Evolutionary conservation across 2,113 vertebrate genomes (phyloP).

Genomic region (Athene noctua): DNA sequence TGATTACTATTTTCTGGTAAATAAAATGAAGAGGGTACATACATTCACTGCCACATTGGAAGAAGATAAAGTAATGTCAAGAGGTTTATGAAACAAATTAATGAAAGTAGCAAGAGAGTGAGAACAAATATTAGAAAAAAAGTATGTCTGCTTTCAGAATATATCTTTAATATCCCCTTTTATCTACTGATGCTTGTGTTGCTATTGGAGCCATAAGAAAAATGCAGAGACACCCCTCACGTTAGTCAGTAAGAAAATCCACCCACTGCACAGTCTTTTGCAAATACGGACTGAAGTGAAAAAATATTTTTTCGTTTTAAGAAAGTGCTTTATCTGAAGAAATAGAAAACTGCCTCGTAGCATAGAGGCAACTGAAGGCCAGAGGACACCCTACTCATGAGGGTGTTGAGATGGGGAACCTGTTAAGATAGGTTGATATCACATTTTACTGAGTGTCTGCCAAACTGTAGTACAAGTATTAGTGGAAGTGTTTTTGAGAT

Average conservation of each 20-base stretch:
- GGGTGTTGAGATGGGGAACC: not conserved
- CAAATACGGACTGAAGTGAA: not conserved
- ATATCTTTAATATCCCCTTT: not conserved
- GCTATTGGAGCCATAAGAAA: not conserved
- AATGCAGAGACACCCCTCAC: not conserved
- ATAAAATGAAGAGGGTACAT: conserved; percentile 1
- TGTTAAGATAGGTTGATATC: not conserved
- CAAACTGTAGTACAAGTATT: not conserved
- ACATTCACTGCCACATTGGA: not conserved
- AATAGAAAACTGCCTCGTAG: not conserved
- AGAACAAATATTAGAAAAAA: conserved; percentile 1
- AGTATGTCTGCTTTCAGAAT: not conserved
- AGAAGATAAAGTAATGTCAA: not conserved
- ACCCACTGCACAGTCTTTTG: not conserved
- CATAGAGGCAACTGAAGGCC: not conserved
- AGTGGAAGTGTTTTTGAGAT: not conserved
- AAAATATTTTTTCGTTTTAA: not conserved
- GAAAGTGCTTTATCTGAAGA: not conserved
- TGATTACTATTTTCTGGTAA: conserved; percentile 46
- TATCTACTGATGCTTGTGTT: not conserved
- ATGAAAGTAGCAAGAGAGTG: not conserved
- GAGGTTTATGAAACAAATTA: conserved; percentile 3
- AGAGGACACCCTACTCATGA: not conserved
- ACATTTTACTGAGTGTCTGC: not conserved
- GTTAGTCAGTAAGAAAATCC: not conserved